Evolutionary conservation across 1,140 invertebrate species (phyloP), one percentile per base, ranked within the genome.

Genomic region (Hypsibius dujardini): DNA sequence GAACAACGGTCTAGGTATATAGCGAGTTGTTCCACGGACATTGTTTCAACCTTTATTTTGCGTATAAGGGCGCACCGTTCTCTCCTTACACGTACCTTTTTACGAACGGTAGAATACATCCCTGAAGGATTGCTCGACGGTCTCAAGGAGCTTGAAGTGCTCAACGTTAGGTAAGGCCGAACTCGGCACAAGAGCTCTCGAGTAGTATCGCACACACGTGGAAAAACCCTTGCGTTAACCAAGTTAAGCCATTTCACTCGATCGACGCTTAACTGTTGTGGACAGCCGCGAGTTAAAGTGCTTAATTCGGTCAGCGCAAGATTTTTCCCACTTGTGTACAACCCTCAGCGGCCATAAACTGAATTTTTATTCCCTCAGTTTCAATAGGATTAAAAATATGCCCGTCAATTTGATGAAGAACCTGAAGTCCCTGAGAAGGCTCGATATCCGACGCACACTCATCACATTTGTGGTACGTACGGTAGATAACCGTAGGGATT

Each of bases 401-500:
- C 62, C 62, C 12, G 62, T 42, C 12, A 67, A 42, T 67, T 42
- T 67, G 62, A 67, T 67, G 62, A 67, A 67, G 62, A 67, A 67
- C 42, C 42, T 67, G 3, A 67, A 67, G 0, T 67, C 62, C 7
- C 62, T 67, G 12, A 12, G 62, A 67, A 12, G 62, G 7, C 42
- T 67, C 12, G 62, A 67, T 42, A 67, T 67, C 42, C 12, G 62
- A 42, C 12, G 62, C 3, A 67, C 62, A 3, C 42, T 67, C 3
- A 67, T 67, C 12, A 67, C 62, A 7, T 67, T 67, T 67, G 62
- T 67, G 62, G 62, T 67, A 67, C 3, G 62, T 67, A 12, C 12
- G 7, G 28, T 28, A 28, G 28, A 28, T 28, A 28, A 28, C 28
- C 28, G 28, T 28, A 28, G 28, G 7, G n/a, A 56, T 56, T 56